Percentiles rank a stretch among this genome's conserved stretches.
Conservation (phyloP, 2,113 vertebrate species). For the Hemichromis elongatus region DNA sequence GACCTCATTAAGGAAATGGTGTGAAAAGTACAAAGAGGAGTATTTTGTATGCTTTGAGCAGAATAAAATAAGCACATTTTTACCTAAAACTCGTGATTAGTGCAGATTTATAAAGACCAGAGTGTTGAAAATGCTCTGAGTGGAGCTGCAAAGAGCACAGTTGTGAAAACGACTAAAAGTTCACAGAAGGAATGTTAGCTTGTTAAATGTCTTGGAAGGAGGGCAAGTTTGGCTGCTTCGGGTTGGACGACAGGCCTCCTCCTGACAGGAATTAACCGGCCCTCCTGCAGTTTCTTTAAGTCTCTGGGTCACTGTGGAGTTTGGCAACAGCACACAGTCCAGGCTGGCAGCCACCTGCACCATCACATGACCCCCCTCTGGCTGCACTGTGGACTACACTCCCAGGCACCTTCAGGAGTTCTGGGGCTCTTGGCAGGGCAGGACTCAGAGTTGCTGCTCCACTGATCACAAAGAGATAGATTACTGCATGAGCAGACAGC, state of each 20-base stretch:
- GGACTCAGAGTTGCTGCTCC: neutral
- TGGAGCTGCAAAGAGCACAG: neutral
- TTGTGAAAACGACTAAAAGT: conserved; percentile 23
- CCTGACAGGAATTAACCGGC: conserved; percentile 27
- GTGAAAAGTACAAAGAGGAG: neutral
- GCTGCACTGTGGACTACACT: conserved; percentile 15
- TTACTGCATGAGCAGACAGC: neutral
- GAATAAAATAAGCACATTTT: neutral
- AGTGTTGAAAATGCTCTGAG: conserved; percentile 2
- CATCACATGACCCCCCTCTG: conserved; percentile 38
- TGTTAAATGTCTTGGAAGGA: conserved; percentile 46
- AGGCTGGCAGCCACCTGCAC: conserved; percentile 36
- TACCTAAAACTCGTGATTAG: neutral
- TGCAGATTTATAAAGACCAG: neutral
- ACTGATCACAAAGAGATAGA: neutral
- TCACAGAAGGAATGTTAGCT: conserved; percentile 48
- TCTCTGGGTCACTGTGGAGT: conserved; percentile 28
- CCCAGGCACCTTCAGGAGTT: conserved; percentile 13
- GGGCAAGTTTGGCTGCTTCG: neutral
- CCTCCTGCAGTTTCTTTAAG: conserved; percentile 15
- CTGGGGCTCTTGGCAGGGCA: neutral
- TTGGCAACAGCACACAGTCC: conserved; percentile 17
- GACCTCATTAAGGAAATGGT: neutral
- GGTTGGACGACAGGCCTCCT: conserved; percentile 10
- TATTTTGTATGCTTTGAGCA: neutral